Base-by-base conservation (phyloP, 2,113 vertebrate genomes). In the Festucalex cinctus region DNA sequence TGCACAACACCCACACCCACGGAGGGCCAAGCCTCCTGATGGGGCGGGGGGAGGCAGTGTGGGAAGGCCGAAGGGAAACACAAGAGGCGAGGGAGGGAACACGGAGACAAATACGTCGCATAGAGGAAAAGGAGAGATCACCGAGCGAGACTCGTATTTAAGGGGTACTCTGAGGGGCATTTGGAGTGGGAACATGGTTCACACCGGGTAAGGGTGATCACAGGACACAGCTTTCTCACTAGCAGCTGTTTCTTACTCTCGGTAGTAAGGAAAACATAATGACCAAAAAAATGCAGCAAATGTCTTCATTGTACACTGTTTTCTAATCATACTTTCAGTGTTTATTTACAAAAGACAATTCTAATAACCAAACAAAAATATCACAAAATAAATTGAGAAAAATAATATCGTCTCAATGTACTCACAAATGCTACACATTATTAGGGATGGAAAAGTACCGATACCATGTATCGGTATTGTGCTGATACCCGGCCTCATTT, bases 1-100 rank as follows among this genome's bases (percentile, higher is more conserved):
- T 3, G 22, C n/a, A 1, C 63, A 80, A n/a, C n/a, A n/a, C n/a
- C n/a, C 80, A 80, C 78, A 84, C 69, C 62, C 75, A 69, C 68
- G 28, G 8, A 67, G 68, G 63, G 57, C 59, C 72, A 46, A 77
- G 62, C 58, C 76, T 76, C 66, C 48, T 67, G 54, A 66, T 65
- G 57, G 67, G 48, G 69, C 19, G 17, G 43, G 49, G 77, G 54
- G 69, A 10, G 58, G n/a, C 28, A 46, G 69, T 65, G 66, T n/a
- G 64, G 71, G 65, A 64, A 58, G 65, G 70, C 66, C 39, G 60
- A 60, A 67, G 57, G 3, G 53, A 70, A 69, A 65, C 39, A 57
- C 22, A 64, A 22, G 57, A 44, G 44, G 73, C 10, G 32, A n/a
- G 62, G 60, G 46, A 43, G 41, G 39, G 20, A 58, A 57, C 62